Evolutionary conservation across 2,888 invertebrate species (phyloP).

Genomic region (Julus scandinavius): DNA sequence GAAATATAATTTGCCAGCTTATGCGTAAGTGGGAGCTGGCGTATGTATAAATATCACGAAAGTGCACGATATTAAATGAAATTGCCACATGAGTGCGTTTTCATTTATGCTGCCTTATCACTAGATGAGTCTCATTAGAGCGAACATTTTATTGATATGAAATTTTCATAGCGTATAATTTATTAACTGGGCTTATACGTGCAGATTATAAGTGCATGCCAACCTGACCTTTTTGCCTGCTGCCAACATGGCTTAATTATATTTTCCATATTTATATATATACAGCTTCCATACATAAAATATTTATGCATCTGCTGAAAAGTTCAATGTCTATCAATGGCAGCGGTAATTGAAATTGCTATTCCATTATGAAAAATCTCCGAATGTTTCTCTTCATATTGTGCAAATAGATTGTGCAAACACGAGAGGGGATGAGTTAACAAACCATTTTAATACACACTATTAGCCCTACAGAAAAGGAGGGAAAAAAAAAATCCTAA

Average conservation of each 20-base stretch:
- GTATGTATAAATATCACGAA: neutral
- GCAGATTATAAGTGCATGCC: conserved; percentile 38
- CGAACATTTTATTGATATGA: conserved; percentile 39
- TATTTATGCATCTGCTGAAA: conserved; percentile 5
- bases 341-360: conserved; percentile 6
- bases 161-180: conserved; percentile 35
- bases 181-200: conserved; percentile 18
- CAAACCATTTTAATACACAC: conserved; percentile 34
- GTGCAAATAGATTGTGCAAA: conserved; percentile 38
- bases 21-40: neutral
- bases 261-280: conserved; percentile 23
- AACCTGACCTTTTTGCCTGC: conserved; percentile 34
- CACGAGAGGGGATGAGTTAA: conserved; percentile 27
- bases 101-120: conserved; percentile 13
- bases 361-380: conserved; percentile 1
- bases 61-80: conserved; percentile 1
- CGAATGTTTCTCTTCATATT: neutral
- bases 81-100: conserved; percentile 35
- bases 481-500: conserved; percentile 6
- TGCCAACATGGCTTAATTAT: conserved; percentile 29
- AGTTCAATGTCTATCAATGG: conserved; percentile 17
- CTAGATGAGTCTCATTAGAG: conserved; percentile 35
- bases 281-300: neutral
- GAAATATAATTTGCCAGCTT: neutral
- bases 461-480: neutral